These are phyloP conservation scores for Andricus grossulariae DNA, from an alignment of 1,140 invertebrate genomes.

Conservation along the genomic window DNA sequence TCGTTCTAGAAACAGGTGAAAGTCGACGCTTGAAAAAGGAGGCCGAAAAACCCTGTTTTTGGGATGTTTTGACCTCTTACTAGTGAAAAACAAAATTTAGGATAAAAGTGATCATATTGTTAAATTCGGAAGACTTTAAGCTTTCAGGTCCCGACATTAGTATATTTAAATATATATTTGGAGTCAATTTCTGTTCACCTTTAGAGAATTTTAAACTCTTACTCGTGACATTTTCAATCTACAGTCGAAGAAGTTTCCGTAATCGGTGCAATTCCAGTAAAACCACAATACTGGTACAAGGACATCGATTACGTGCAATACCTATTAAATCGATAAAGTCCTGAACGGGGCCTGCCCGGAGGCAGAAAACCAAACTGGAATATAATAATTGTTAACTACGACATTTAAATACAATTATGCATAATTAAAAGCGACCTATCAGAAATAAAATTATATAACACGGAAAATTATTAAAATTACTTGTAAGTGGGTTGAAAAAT, in stretches of 20 bases:
- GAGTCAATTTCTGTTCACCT: not conserved
- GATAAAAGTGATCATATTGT: too few species aligned
- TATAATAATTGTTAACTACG: not conserved
- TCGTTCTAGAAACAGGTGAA: too few species aligned
- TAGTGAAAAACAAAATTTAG: too few species aligned
- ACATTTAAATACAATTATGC: conserved; percentile 14
- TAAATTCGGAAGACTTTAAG: too few species aligned
- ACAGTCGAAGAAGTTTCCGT: not conserved
- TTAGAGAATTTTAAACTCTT: not conserved
- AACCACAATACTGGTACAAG: conserved; percentile 10
- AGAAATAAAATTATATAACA: not conserved
- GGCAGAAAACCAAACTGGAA: not conserved
- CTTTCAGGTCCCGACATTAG: too few species aligned
- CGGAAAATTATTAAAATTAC: too few species aligned
- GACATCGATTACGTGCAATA: conserved; percentile 6
- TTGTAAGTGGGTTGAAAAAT: too few species aligned
- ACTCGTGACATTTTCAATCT: not conserved
- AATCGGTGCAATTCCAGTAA: conserved; percentile 3
- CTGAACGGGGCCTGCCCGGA: not conserved
- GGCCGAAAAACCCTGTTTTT: too few species aligned
- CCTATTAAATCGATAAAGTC: conserved; percentile 4
- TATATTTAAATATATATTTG: too few species aligned
- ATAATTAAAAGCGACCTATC: conserved; percentile 10
- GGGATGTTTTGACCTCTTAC: too few species aligned
- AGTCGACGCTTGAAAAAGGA: too few species aligned